Percentiles rank a stretch among this genome's conserved stretches.
Conservation (phyloP, 2,888 invertebrate species). For the Aleiodes testaceus region DNA sequence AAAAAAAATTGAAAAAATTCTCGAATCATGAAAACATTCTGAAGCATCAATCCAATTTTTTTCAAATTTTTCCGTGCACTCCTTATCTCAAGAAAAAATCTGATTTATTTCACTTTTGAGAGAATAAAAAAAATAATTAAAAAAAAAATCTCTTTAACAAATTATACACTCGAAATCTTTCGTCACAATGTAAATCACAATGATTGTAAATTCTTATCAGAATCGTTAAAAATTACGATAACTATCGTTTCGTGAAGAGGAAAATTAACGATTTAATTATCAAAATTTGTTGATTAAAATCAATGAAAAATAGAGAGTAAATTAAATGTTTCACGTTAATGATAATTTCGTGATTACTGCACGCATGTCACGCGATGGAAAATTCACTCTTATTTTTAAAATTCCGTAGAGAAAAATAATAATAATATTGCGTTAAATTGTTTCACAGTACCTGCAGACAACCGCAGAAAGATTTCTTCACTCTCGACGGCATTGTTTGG, state of each 20-base stretch:
- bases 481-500: constrained; percentile 72
- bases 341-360: neutral
- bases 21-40: too few relatives aligned
- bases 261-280: neutral
- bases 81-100: too few relatives aligned
- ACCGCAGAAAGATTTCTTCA: constrained; percentile 80
- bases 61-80: too few relatives aligned
- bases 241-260: neutral
- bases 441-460: constrained; percentile 83
- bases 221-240: neutral
- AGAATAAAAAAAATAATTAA: too few relatives aligned
- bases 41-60: too few relatives aligned
- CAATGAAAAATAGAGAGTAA: neutral
- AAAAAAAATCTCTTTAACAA: too few relatives aligned
- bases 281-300: neutral
- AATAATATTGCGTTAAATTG: neutral
- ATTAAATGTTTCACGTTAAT: neutral
- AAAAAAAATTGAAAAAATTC: too few relatives aligned
- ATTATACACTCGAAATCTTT: neutral
- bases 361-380: constrained; percentile 26
- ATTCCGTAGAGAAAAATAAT: neutral
- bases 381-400: constrained; percentile 29
- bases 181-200: neutral
- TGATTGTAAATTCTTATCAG: neutral
- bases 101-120: too few relatives aligned